A percentile compares a stretch with the other conserved stretches of the same genome.
Evolutionary conservation across 2,888 invertebrate genomes (phyloP).

Genomic region (Onchidella celtica): DNA sequence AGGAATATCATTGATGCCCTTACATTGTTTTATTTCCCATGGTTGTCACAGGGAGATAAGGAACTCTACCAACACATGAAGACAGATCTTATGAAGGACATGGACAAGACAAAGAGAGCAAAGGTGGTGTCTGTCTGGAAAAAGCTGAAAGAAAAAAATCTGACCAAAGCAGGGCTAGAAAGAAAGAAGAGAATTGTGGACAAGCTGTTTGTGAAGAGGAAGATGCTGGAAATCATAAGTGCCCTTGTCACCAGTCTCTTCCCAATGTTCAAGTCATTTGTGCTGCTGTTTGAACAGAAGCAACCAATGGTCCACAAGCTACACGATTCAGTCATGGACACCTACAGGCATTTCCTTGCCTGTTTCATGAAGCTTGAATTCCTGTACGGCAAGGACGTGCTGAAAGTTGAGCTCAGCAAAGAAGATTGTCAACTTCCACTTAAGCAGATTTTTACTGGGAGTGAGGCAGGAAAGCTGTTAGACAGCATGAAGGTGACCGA

Average conservation of each 20-base stretch:
- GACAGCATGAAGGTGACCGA: background rate
- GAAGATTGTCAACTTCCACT: background rate
- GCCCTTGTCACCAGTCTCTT: background rate
- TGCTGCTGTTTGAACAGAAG: background rate
- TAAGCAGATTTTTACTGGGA: background rate
- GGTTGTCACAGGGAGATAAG: background rate
- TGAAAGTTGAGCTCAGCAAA: background rate
- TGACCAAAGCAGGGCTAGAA: background rate
- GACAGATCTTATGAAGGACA: background rate
- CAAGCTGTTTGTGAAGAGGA: background rate
- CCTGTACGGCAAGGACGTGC: background rate
- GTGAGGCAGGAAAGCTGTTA: background rate
- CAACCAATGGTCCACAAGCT: background rate
- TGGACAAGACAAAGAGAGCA: background rate
- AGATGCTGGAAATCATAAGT: background rate
- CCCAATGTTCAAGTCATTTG: background rate
- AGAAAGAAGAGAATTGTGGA: background rate
- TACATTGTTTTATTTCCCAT: conserved; percentile 11
- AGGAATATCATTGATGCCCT: background rate
- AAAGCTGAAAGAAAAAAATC: background rate
- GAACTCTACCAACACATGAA: background rate
- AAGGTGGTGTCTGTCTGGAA: background rate
- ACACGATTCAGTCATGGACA: background rate
- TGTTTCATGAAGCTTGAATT: background rate
- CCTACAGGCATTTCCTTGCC: background rate